Conservation (phyloP, 2,113 vertebrate species). For the Heterocephalus glaber region DNA sequence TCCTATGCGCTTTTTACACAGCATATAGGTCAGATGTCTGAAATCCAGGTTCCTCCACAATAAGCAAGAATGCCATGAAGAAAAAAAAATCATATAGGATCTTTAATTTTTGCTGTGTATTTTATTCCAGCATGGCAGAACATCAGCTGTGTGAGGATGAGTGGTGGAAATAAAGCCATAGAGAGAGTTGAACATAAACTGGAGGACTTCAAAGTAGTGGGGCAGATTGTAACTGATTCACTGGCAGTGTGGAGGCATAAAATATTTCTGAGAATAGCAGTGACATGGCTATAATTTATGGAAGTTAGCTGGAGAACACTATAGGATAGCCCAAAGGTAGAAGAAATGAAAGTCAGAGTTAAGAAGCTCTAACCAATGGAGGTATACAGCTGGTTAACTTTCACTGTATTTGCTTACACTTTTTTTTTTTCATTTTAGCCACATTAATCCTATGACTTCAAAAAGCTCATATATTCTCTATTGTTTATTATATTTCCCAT, state of each 20-base stretch:
- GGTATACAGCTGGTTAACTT: background rate
- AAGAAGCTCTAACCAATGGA: background rate
- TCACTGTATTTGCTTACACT: background rate
- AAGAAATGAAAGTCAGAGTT: background rate
- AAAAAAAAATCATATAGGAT: background rate
- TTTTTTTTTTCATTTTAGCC: background rate
- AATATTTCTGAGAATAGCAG: background rate
- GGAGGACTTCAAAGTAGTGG: background rate
- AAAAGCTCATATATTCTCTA: background rate
- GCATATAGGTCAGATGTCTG: conserved; percentile 46
- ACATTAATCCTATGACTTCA: conserved; percentile 1
- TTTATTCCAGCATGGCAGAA: conserved; percentile 38
- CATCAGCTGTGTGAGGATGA: background rate
- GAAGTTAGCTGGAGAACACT: background rate
- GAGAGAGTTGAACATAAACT: background rate
- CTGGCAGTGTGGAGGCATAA: background rate
- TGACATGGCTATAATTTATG: background rate
- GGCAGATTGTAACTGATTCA: background rate
- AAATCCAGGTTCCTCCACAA: background rate
- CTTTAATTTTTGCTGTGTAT: background rate
- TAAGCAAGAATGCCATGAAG: background rate
- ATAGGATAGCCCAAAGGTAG: background rate
- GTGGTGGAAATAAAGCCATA: background rate
- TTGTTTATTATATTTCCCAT: background rate
- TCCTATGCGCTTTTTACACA: background rate